These are phyloP conservation scores for Dendrolimus pini DNA, from an alignment of 2,888 invertebrate species.

Conservation along the genomic window DNA sequence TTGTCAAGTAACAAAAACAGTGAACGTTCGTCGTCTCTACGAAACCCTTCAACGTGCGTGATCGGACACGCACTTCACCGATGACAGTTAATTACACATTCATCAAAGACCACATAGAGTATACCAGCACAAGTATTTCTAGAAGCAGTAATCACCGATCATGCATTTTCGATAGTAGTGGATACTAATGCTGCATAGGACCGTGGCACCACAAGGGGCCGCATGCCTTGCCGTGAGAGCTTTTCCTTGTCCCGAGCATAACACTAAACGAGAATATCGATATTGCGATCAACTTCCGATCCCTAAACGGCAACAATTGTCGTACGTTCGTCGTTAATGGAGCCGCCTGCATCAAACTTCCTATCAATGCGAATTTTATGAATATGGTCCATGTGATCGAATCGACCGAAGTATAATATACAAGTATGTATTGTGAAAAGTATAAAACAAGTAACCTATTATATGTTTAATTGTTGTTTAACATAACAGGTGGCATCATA, in stretches of 20 bases:
- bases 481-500: no score
- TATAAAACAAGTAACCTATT: no score
- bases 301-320: slow-evolving; percentile 65
- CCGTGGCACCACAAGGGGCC: slow-evolving; percentile 45
- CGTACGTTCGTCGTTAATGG: slow-evolving; percentile 59
- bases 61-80: no score
- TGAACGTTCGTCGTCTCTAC: no score
- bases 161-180: neutral
- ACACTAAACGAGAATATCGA: slow-evolving; percentile 71
- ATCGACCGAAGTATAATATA: slow-evolving; percentile 7
- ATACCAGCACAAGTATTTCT: neutral
- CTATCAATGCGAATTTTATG: slow-evolving; percentile 37
- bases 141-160: neutral
- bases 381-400: slow-evolving; percentile 34
- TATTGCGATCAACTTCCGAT: slow-evolving; percentile 59
- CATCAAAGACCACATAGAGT: no score
- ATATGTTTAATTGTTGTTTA: no score
- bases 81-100: no score
- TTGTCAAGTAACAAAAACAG: no score
- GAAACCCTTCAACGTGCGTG: no score
- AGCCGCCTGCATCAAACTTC: slow-evolving; percentile 20
- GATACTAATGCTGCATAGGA: slow-evolving; percentile 12
- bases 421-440: no score
- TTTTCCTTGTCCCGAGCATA: slow-evolving; percentile 71
- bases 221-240: slow-evolving; percentile 45